Evolutionary conservation across 2,888 invertebrate genomes (phyloP).

Genomic region (Phaonia tiefii): DNA sequence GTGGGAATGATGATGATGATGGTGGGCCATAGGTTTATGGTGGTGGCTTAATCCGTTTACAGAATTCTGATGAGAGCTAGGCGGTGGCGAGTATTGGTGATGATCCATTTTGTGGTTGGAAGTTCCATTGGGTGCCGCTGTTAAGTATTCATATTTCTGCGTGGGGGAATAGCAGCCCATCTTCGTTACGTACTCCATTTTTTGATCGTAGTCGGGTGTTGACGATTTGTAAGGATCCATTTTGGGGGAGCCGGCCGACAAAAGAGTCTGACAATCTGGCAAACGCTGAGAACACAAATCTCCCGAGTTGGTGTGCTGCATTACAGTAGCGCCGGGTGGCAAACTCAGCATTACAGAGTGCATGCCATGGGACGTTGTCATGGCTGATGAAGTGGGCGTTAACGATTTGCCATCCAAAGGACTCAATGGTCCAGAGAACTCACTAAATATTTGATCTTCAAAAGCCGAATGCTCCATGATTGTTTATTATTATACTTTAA

Average conservation of each 20-base stretch:
- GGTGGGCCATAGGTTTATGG: constrained; percentile 61
- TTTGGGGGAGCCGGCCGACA: constrained; percentile 79
- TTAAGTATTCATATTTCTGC: constrained; percentile 79
- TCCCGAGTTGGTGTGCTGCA: constrained; percentile 69
- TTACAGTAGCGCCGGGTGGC: constrained; percentile 73
- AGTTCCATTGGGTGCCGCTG: constrained; percentile 48
- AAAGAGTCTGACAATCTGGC: constrained; percentile 79
- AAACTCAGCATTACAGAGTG: constrained; percentile 86
- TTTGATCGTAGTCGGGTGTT: constrained; percentile 75
- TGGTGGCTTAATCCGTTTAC: constrained; percentile 67
- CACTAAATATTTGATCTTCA: constrained; percentile 90
- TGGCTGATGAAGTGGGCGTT: constrained; percentile 79
- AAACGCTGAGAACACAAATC: constrained; percentile 78
- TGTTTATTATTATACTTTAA: constrained; percentile 27
- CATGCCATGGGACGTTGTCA: constrained; percentile 81
- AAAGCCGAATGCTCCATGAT: constrained; percentile 86
- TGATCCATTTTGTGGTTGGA: constrained; percentile 74
- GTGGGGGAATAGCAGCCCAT: constrained; percentile 80
- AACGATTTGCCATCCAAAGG: constrained; percentile 80
- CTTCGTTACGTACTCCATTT: constrained; percentile 78
- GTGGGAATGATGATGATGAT: constrained; percentile 62
- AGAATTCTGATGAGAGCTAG: constrained; percentile 67
- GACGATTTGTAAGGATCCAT: constrained; percentile 76
- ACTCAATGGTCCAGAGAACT: constrained; percentile 85
- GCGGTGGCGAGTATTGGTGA: constrained; percentile 74